Conservation (phyloP, 64 coral and sea anemone species). For the Stichodactyla helianthus region DNA sequence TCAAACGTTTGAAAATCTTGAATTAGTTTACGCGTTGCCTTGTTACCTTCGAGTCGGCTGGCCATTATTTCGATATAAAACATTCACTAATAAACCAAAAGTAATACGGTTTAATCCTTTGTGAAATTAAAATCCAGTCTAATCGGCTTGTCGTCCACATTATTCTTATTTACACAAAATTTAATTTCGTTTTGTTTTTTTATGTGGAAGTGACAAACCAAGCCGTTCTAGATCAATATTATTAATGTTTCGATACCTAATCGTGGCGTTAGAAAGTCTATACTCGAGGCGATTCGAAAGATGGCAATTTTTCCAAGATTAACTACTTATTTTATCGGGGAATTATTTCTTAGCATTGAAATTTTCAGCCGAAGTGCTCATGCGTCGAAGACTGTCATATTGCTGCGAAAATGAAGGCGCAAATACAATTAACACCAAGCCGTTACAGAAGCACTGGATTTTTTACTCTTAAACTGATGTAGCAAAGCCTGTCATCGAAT, state of each 20-base stretch:
- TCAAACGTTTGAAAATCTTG: not conserved
- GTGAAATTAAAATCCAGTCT: not conserved
- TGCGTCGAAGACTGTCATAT: not conserved
- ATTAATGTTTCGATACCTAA: not conserved
- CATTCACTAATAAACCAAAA: not conserved
- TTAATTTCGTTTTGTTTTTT: not conserved
- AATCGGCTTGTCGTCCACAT: not conserved
- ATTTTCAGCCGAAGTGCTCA: not conserved
- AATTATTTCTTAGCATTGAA: not conserved
- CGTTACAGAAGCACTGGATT: not conserved
- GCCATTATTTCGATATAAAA: not conserved
- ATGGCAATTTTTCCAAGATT: not conserved
- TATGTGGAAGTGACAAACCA: not conserved
- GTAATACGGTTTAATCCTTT: not conserved
- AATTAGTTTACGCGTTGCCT: not conserved
- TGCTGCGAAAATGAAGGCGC: not conserved
- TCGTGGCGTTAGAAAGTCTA: not conserved
- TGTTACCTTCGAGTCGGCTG: not conserved
- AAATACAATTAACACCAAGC: not conserved
- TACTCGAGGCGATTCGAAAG: not conserved
- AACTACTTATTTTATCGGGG: not conserved
- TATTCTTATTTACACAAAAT: not conserved
- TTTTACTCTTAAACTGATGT: not conserved
- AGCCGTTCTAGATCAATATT: not conserved
- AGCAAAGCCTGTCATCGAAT: not conserved